These are phyloP conservation scores for Odontocolon sp. DNA, from an alignment of 2,888 invertebrate genomes.

Conservation along the genomic window DNA sequence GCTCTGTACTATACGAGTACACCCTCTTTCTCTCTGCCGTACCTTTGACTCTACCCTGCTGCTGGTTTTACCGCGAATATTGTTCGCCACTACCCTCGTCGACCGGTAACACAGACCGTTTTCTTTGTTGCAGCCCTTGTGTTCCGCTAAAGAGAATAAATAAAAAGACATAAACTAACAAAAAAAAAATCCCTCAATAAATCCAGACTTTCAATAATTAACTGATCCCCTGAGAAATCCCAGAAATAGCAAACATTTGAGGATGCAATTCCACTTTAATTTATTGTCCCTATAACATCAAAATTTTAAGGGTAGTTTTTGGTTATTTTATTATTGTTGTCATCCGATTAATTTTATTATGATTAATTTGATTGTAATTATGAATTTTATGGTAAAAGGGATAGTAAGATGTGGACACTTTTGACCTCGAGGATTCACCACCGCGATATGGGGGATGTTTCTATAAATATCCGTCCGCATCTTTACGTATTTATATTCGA, in stretches of 20 bases:
- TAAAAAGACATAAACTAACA: no score
- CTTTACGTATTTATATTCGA: constrained; percentile 73
- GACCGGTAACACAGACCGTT: constrained; percentile 52
- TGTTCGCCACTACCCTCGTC: constrained; percentile 30
- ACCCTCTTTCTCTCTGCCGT: constrained; percentile 36
- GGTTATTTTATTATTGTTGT: not conserved
- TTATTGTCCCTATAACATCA: not conserved
- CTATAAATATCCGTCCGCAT: constrained; percentile 72
- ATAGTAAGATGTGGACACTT: not conserved
- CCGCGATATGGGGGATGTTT: constrained; percentile 71
- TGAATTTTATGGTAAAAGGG: not conserved
- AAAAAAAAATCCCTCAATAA: no score
- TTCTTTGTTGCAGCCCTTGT: constrained; percentile 17
- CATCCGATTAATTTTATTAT: not conserved
- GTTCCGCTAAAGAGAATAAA: constrained; percentile 5
- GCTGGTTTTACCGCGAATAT: constrained; percentile 11
- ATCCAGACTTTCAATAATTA: not conserved
- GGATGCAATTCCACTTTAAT: not conserved
- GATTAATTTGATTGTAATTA: not conserved
- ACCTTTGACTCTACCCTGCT: constrained; percentile 55
- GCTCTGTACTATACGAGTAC: constrained; percentile 16
- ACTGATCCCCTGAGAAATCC: not conserved
- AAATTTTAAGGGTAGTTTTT: not conserved
- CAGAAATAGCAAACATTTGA: not conserved
- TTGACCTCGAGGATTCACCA: constrained; percentile 41